Base-by-base conservation (phyloP, 2,113 vertebrate genomes). In the Fregata magnificens region DNA sequence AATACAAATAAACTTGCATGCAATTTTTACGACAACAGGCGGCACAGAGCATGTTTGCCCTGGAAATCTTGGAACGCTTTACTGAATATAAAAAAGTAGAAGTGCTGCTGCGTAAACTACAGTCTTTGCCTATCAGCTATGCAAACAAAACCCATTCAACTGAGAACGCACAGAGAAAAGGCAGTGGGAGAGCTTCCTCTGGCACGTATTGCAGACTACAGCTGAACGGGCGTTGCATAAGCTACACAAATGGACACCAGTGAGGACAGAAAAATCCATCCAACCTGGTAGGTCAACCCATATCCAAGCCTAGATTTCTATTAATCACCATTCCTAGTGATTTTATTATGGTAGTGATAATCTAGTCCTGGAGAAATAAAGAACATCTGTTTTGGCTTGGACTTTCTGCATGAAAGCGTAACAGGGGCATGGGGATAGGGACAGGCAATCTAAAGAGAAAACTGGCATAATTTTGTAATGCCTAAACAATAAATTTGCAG, bases 341-440 rank as follows among this genome's bases (percentile, higher is more conserved):
- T 42, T 89, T 82, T 95, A 82, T 84, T 80, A 47, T 34, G 34
- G 53, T 17, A 79, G 70, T 21, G 52, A 65, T 94, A 85, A 87
- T 79, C 77, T 22, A 82, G 61, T 91, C 70, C 86, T 90, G 76
- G 32, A 87, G 88, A 95, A 93, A 91, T 79, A 92, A 88, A 90
- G 69, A 79, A 85, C 88, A 87, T 91, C 78, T 94, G 80, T 28
- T 93, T 82, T 88, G 82, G 73, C 45, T 83, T 82, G 66, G 59
- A 72, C 49, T 61, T 85, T 40, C 62, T 61, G 53, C 50, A 69
- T 53, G 56, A 25, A 87, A 80, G 50, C 0, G 0, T 62, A 66
- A 79, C 7, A 66, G 55, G 83, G 89, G 62, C 78, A 77, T 8
- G 79, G 97, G 58, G 70, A 82, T 4, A 66, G 78, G 58, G 49